phyloP scores from a whole-genome alignment of 2,888 invertebrate species.

The Drosophila mulleri region DNA sequence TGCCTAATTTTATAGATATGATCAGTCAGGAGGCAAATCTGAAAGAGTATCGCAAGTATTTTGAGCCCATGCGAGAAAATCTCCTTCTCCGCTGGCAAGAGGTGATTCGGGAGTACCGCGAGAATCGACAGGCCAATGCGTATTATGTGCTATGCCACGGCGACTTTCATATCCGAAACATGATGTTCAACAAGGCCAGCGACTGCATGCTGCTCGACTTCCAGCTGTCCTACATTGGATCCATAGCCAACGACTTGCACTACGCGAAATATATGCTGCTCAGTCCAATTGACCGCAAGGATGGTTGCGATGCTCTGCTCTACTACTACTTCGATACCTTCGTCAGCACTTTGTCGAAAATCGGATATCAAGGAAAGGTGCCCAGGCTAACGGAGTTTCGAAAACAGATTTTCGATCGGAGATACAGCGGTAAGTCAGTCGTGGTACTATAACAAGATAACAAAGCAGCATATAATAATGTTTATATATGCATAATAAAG shows the following conservation, averaged over 20 bases:
- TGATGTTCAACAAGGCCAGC: conserved; percentile 68
- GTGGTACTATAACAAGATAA: neutral
- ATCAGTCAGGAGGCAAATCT: conserved; percentile 43
- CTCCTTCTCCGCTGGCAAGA: conserved; percentile 28
- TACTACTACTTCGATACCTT: conserved; percentile 67
- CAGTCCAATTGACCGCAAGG: conserved; percentile 44
- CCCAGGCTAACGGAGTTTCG: conserved; percentile 59
- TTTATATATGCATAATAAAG: no score
- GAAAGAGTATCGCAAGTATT: conserved; percentile 49
- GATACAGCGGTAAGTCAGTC: conserved; percentile 57
- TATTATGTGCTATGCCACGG: conserved; percentile 75
- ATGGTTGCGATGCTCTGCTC: conserved; percentile 57
- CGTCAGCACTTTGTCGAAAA: conserved; percentile 50
- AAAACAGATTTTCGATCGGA: conserved; percentile 51
- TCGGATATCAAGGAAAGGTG: conserved; percentile 55
- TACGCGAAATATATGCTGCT: conserved; percentile 68
- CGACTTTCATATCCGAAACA: conserved; percentile 71
- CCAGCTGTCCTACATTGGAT: conserved; percentile 64
- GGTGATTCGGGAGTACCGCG: conserved; percentile 49
- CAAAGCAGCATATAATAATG: no score
- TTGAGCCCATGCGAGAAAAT: conserved; percentile 47
- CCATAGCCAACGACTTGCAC: conserved; percentile 61
- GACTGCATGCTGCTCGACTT: conserved; percentile 75
- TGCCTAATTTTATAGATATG: conserved; percentile 57
- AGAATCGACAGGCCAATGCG: conserved; percentile 35